A percentile compares a stretch with the other conserved stretches of the same genome.
These are phyloP conservation scores for Arnoldichthys spilopterus DNA, from an alignment of 2,797 vertebrate species.

Conservation along the genomic window DNA sequence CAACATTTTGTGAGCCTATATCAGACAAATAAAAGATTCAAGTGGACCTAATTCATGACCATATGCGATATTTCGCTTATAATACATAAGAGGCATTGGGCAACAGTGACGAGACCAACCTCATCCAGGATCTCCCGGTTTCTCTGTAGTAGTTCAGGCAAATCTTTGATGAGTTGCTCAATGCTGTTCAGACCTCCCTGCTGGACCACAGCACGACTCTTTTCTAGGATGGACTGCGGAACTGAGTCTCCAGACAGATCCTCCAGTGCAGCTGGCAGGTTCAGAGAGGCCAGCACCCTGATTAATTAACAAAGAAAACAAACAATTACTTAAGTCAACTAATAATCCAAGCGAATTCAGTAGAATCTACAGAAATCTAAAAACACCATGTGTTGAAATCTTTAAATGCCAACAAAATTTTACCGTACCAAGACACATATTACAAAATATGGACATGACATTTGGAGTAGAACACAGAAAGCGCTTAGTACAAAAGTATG, in stretches of 20 bases:
- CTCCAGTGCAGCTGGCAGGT: conserved; percentile 96
- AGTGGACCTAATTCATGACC: not conserved
- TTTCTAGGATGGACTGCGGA: conserved; percentile 94
- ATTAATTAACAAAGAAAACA: conserved; percentile 6
- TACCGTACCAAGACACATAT: not conserved
- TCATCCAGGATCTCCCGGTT: conserved; percentile 97
- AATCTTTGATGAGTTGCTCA: conserved; percentile 92
- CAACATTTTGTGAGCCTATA: conserved; percentile 90
- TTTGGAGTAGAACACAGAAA: too few relatives aligned
- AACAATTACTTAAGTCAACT: conserved; percentile 2
- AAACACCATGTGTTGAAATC: too few relatives aligned
- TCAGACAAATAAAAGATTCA: not conserved
- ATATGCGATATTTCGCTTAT: too few relatives aligned
- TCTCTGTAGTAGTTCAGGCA: conserved; percentile 93
- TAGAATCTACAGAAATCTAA: not conserved
- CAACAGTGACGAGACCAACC: conserved; percentile 65
- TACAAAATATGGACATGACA: not conserved
- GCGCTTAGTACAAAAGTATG: too few relatives aligned
- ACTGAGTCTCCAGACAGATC: conserved; percentile 95
- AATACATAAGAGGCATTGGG: not conserved
- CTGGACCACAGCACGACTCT: conserved; percentile 87
- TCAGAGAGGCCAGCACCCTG: conserved; percentile 95
- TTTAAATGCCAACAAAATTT: too few relatives aligned
- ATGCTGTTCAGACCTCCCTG: conserved; percentile 94
- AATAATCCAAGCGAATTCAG: not conserved